Percentiles rank a stretch among this genome's conserved stretches.
phyloP scores from a whole-genome alignment of 2,797 vertebrate genomes.

The Clangula hyemalis region DNA sequence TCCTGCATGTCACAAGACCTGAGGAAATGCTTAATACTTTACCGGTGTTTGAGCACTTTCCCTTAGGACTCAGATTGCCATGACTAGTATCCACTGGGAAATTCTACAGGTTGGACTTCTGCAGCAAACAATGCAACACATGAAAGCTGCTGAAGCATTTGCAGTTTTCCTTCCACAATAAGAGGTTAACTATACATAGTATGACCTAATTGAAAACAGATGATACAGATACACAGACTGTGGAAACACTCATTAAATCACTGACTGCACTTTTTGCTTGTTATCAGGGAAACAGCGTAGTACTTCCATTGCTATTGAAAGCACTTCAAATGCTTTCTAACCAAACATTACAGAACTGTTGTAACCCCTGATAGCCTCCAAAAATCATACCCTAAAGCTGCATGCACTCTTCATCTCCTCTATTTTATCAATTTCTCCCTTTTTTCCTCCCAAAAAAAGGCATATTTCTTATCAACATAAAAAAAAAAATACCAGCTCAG shows the following conservation, averaged over 20 bases:
- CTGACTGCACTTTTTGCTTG: neutral
- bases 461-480: constrained; percentile 49
- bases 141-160: rapidly evolving
- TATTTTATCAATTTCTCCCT: constrained; percentile 29
- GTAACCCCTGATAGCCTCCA: constrained; percentile 55
- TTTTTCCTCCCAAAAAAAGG: constrained; percentile 15
- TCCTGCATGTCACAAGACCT: neutral
- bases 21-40: neutral
- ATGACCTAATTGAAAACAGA: neutral
- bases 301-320: constrained; percentile 11
- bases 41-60: neutral
- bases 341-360: constrained; percentile 40
- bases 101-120: neutral
- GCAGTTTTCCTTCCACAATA: neutral
- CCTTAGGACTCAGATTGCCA: neutral
- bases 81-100: neutral
- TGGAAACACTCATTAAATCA: constrained; percentile 26
- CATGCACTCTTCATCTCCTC: neutral
- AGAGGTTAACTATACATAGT: neutral
- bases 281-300: constrained; percentile 2
- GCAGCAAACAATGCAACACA: rapidly evolving
- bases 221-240: neutral
- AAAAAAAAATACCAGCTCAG: constrained; percentile 29
- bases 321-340: constrained; percentile 62
- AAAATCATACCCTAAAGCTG: constrained; percentile 53